Base-by-base conservation (phyloP, 2,888 invertebrate species). In the Metopia argyrocephala region DNA sequence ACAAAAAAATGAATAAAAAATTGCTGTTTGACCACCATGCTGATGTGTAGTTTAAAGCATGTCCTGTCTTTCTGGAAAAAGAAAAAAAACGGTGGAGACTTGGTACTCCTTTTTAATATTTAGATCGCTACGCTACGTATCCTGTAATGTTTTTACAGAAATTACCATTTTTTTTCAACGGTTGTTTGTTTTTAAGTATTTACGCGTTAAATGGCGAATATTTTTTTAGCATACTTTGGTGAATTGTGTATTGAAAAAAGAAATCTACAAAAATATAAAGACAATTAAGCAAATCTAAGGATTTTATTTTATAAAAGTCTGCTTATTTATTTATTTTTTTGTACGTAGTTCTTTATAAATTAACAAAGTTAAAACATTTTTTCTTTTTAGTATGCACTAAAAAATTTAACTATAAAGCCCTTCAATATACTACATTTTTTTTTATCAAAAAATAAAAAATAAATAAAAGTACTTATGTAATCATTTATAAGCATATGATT, bases 261-360 rank as follows among this genome's bases (percentile, higher is more conserved):
- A 76, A 68, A 45, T 38, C 23, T 64, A 62, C n/a, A 20, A 38
- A 64, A 38, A 70, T 27, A 73, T 65, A 76, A 69, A 65, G 79
- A 78, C 82, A 82, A 82, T 82, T 82, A 82, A 82, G 66, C 79
- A 82, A 82, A 82, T 75, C 80, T 80, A 74, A 66, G 70, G 70
- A 80, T 82, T 82, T 71, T 57, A n/a, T 70, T 52, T 70, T 25
- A 46, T 28, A 7, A 20, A 6, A 2, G 5, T 38, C 38, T 12
- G 46, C 48, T 31, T n/a, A n/a, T 56, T 68, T 69, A 56, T 31
- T 50, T n/a, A n/a, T n/a, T n/a, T n/a, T n/a, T n/a, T n/a, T n/a
- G n/a, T 23, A 27, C 9, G 48, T 27, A 5, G 5, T 54, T 31
- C 64, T 70, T 61, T 66, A 73, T 78, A 73, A 71, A 78, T 78